Base-by-base conservation (phyloP, 2,888 invertebrate species). In the Lochmaea capreae region DNA sequence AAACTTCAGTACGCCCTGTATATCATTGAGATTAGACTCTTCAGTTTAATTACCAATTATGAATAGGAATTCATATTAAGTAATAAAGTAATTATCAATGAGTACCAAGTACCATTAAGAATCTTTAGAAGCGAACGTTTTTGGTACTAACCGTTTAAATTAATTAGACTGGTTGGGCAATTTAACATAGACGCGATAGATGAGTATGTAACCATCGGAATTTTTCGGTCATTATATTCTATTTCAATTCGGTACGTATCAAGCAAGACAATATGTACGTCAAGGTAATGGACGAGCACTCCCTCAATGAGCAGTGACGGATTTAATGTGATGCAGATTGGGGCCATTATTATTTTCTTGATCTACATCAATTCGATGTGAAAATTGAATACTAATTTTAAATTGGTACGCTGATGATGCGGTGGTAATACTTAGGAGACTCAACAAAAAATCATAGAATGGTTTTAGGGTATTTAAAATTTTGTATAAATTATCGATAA, bases 81-180 rank as follows among this genome's bases (percentile, higher is more conserved):
- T 75, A 76, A 76, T 77, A 69, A 77, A 79, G 76, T 77, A 77
- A 77, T 79, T 79, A 75, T 65, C 71, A 65, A 74, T 63, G 68
- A 71, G 75, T 59, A 71, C 71, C 76, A 74, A 71, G 75, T 59
- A 71, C 71, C 76, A 74, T 78, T 74, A 72, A 67, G 59, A 72
- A 72, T 74, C 65, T 62, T 69, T 68, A 42, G 43, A 49, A 67
- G 73, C 57, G 75, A 66, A 69, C 67, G 62, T 33, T 57, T 78
- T 71, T 74, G 71, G 66, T 70, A 76, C 59, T 68, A 46, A 65
- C 67, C 71, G 70, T 76, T 73, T 66, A 62, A 61, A 65, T 70
- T 78, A 78, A 76, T 75, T 76, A 72, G 71, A 72, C 46, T 67
- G 66, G 68, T 76, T 76, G 57, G 49, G 69, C 26, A 74, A 76